phyloP scores from a whole-genome alignment of 1,140 invertebrate species.

The Drosophila seguyi region DNA sequence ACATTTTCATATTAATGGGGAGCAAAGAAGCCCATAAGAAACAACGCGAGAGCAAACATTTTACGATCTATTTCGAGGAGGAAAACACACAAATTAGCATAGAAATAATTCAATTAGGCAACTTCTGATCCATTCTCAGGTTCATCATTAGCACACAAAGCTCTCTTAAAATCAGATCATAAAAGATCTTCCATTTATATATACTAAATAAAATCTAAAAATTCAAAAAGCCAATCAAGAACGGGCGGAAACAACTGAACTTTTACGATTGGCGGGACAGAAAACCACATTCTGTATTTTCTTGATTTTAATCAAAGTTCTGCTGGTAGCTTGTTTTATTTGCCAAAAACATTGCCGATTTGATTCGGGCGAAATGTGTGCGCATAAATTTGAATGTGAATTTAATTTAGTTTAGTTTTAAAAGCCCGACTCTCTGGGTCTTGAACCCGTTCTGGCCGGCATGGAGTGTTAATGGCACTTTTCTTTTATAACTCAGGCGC shows the following conservation, averaged over 20 bases:
- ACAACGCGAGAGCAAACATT: constrained; percentile 33
- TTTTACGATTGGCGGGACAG: constrained; percentile 27
- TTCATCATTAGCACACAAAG: constrained; percentile 57
- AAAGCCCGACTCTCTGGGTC: not conserved
- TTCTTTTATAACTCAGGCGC: constrained; percentile 54
- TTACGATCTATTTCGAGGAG: constrained; percentile 49
- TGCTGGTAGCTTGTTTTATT: constrained; percentile 67
- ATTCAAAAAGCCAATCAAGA: constrained; percentile 48
- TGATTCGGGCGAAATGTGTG: constrained; percentile 42
- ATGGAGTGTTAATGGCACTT: constrained; percentile 68
- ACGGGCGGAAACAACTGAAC: constrained; percentile 46
- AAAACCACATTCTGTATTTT: constrained; percentile 46
- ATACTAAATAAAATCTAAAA: constrained; percentile 11
- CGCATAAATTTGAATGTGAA: constrained; percentile 64
- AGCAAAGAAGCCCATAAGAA: constrained; percentile 20
- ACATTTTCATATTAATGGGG: constrained; percentile 62
- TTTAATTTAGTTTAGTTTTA: constrained; percentile 38
- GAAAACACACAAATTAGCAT: constrained; percentile 70
- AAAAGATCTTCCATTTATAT: constrained; percentile 29
- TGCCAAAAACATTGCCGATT: constrained; percentile 41
- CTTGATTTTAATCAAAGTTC: constrained; percentile 46
- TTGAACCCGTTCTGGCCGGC: constrained; percentile 4
- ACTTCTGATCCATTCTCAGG: constrained; percentile 59
- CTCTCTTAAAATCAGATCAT: constrained; percentile 58
- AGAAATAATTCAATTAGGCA: constrained; percentile 77